A percentile compares a stretch with the other conserved stretches of the same genome.
Conservation (phyloP, 2,888 invertebrate genomes). For the Clistopyga incitator region DNA sequence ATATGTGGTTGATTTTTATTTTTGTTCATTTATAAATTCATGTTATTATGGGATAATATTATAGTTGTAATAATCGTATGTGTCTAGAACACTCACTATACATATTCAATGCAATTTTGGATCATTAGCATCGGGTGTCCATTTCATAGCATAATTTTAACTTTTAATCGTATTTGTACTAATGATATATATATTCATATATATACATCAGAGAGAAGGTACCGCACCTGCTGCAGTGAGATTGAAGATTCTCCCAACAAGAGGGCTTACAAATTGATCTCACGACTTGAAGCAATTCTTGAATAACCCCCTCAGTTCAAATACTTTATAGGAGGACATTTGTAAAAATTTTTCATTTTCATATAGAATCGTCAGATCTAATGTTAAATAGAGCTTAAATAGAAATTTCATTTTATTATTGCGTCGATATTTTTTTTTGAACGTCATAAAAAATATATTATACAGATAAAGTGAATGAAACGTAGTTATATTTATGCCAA, state of each 20-base stretch:
- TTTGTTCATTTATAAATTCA: background rate
- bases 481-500: no score
- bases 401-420: no score
- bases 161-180: constrained; percentile 51
- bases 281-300: constrained; percentile 1
- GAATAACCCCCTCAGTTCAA: no score
- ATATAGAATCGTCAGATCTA: no score
- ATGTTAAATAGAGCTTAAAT: no score
- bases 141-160: constrained; percentile 40
- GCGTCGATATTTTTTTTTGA: no score
- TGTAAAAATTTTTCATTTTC: no score
- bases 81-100: background rate
- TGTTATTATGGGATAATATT: background rate
- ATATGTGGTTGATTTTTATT: background rate
- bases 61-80: background rate
- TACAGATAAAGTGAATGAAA: no score
- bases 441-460: background rate
- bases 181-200: background rate
- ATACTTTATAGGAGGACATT: no score
- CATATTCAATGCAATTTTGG: background rate
- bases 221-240: constrained; percentile 18
- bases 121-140: background rate
- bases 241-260: constrained; percentile 28
- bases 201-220: background rate
- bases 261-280: constrained; percentile 11